Percentiles rank a stretch among this genome's conserved stretches.
Conservation (phyloP, 1,140 invertebrate species). For the Sinella curviseta region DNA sequence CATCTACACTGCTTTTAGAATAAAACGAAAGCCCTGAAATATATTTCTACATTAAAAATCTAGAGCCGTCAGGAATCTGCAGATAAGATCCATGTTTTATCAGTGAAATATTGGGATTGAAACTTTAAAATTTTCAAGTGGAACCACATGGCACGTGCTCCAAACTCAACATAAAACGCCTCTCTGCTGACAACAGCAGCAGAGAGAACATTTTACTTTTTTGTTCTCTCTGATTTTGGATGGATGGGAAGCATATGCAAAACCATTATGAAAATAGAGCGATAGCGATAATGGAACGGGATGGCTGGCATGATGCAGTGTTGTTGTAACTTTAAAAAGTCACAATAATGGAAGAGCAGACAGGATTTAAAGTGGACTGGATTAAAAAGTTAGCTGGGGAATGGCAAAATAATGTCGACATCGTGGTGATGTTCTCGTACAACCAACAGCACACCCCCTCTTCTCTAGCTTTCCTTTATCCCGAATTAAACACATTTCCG, state of each 20-base stretch:
- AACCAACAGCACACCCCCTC: neutral
- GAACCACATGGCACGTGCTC: constrained; percentile 17
- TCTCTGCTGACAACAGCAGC: neutral
- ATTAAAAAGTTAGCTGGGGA: constrained; percentile 22
- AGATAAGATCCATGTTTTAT: too few species aligned
- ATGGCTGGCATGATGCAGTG: neutral
- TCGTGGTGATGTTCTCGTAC: neutral
- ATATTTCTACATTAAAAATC: too few species aligned
- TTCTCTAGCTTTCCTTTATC: neutral
- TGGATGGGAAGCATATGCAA: constrained; percentile 12
- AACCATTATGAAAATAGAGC: constrained; percentile 17
- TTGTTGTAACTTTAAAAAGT: neutral
- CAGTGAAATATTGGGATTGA: too few species aligned
- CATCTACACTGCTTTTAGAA: too few species aligned
- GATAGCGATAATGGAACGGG: constrained; percentile 9
- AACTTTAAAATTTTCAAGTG: constrained; percentile 16
- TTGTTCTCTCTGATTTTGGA: neutral
- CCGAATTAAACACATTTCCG: neutral
- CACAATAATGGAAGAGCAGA: neutral
- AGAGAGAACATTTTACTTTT: neutral
- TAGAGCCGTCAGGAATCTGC: too few species aligned
- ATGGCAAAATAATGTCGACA: constrained; percentile 6
- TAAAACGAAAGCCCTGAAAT: too few species aligned
- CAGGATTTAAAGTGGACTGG: constrained; percentile 7
- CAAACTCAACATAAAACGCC: neutral